Evolutionary conservation across 2,888 invertebrate species (phyloP), one percentile per base, ranked within the genome.

Genomic region (Ptilodon capucinus): DNA sequence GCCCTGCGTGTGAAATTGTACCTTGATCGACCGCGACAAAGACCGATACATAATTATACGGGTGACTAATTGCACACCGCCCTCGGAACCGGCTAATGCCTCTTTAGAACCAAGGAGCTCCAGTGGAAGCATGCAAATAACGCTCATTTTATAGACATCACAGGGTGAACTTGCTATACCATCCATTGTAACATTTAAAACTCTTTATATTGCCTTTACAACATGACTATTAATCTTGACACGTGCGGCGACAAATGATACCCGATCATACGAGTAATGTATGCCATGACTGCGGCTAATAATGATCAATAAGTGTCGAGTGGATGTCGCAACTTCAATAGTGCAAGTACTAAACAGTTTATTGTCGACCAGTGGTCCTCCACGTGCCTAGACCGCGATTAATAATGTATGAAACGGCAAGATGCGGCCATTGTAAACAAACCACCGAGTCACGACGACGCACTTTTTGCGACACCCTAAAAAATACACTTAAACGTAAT

Each of bases 371-470:
- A 67, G 69, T 74, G 76, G 56, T 48, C 38, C 46, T 60, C 77
- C 86, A 86, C 86, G 86, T 85, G 86, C 76, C 76, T 57, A 32
- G 40, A 52, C 71, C 76, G 76, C 80, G 78, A 81, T 84, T 72
- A 74, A 84, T 83, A 75, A 84, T 81, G 71, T 66, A 81, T 79
- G 68, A 55, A 48, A 61, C 53, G 57, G 49, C 54, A 48, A 71
- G 64, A 72, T 68, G 71, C 62, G 64, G 64, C 64, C 67, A 60
- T 66, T 54, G 48, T 58, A 51, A 57, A 64, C 55, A 64, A 57
- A 71, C 68, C 63, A 42, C 44, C 57, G 47, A 68, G 76, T 76
- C 80, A 81, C 80, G 80, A 80, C 70, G 62, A 48, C 46, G 59
- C 63, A 63, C 53, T 70, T 74, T 71, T 70, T 65, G 62, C 61